Conservation (phyloP, 2,888 invertebrate genomes). For the Odontomyia ornata region DNA sequence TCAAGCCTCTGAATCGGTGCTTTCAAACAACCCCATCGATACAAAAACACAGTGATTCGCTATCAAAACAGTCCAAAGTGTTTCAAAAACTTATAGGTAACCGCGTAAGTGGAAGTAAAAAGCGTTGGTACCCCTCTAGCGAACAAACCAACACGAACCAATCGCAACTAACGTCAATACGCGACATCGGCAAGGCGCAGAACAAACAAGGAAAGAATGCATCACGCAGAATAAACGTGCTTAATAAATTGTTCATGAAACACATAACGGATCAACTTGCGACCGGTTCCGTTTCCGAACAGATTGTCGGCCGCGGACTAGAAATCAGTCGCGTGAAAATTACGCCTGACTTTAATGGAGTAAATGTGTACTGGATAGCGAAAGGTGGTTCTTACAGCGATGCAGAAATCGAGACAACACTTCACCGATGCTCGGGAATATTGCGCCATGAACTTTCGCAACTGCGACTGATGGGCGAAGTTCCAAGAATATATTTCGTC, state of each 20-base stretch:
- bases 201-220: slow-evolving; percentile 67
- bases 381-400: slow-evolving; percentile 69
- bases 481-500: slow-evolving; percentile 78
- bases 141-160: slow-evolving; percentile 42
- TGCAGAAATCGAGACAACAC: slow-evolving; percentile 66
- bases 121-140: slow-evolving; percentile 57
- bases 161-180: slow-evolving; percentile 46
- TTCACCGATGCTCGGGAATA: slow-evolving; percentile 68
- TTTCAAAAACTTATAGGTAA: slow-evolving; percentile 60
- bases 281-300: slow-evolving; percentile 72
- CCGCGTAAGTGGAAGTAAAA: slow-evolving; percentile 58
- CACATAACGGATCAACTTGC: slow-evolving; percentile 81
- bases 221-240: slow-evolving; percentile 70
- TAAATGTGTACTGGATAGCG: slow-evolving; percentile 79
- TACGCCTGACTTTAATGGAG: slow-evolving; percentile 70
- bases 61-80: slow-evolving; percentile 56
- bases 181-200: slow-evolving; percentile 60
- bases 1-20: background rate
- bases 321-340: slow-evolving; percentile 79
- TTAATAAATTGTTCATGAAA: slow-evolving; percentile 85
- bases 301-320: slow-evolving; percentile 72
- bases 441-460: slow-evolving; percentile 78
- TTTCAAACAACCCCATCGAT: background rate
- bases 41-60: background rate
- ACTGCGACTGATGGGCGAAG: slow-evolving; percentile 76